Conservation (phyloP, 2,888 invertebrate species). For the Microctonus aethiopoides region DNA sequence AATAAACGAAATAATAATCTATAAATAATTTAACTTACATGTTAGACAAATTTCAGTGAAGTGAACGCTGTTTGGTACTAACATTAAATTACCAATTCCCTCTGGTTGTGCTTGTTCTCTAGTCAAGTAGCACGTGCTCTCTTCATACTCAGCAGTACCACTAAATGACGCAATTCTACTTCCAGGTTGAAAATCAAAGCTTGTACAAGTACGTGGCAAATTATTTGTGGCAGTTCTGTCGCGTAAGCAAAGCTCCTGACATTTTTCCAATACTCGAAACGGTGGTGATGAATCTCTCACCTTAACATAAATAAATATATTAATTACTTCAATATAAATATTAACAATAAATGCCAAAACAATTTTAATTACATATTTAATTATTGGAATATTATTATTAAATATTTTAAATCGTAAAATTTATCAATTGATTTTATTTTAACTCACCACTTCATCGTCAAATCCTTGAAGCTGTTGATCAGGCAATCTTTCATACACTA, state of each 20-base stretch:
- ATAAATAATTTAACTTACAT: constrained; percentile 73
- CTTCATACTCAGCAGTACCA: constrained; percentile 84
- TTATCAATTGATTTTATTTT: background rate
- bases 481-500: constrained; percentile 88
- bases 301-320: constrained; percentile 61
- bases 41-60: constrained; percentile 90
- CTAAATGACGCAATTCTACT: constrained; percentile 86
- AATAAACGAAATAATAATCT: too few species aligned
- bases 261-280: constrained; percentile 88
- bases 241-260: constrained; percentile 85
- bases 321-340: too few species aligned
- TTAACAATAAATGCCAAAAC: too few species aligned
- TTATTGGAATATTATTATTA: too few species aligned
- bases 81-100: constrained; percentile 88
- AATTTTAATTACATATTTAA: too few species aligned
- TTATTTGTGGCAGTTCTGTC: constrained; percentile 83
- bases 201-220: constrained; percentile 85
- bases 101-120: constrained; percentile 88
- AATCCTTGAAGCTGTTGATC: constrained; percentile 91
- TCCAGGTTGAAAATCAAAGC: constrained; percentile 92
- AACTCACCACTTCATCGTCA: constrained; percentile 85
- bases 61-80: constrained; percentile 89
- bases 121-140: constrained; percentile 87
- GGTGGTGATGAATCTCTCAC: constrained; percentile 86
- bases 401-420: too few species aligned